A percentile compares a stretch with the other conserved stretches of the same genome.
Evolutionary conservation across 2,113 vertebrate genomes (phyloP).

Genomic region (Periophthalmus modestus): DNA sequence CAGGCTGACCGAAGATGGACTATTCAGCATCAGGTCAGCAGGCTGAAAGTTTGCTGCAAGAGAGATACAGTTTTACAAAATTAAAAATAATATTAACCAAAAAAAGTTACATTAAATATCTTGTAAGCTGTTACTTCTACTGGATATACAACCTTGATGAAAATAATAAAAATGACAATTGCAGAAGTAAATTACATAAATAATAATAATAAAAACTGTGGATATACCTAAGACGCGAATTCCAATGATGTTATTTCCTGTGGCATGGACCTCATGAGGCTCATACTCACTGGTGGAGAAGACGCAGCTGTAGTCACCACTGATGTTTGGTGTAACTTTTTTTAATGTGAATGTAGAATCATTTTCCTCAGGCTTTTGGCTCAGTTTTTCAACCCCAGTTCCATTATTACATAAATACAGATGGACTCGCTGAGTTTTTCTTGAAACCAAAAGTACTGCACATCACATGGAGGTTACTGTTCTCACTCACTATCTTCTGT

Average conservation of each 20-base stretch:
- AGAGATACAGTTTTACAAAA: conserved; percentile 9
- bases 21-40: conserved; percentile 32
- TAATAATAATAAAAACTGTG: background rate
- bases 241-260: conserved; percentile 19
- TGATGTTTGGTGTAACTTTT: background rate
- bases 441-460: conserved; percentile 43
- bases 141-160: background rate
- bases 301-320: conserved; percentile 55
- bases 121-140: background rate
- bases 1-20: background rate
- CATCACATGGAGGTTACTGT: conserved; percentile 28
- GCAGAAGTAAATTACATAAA: background rate
- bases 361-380: background rate
- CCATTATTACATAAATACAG: conserved; percentile 43
- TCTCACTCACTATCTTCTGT: conserved; percentile 29
- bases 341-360: background rate
- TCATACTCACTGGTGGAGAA: accelerated
- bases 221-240: conserved; percentile 45
- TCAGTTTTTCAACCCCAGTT: accelerated
- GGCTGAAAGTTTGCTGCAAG: conserved; percentile 44
- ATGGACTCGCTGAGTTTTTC: background rate
- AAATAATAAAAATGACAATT: no score
- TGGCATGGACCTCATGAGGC: background rate
- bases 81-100: no score
- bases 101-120: no score